Base-by-base conservation (phyloP, 2,797 vertebrate species). In the Cynodonichthys magdalenae region DNA sequence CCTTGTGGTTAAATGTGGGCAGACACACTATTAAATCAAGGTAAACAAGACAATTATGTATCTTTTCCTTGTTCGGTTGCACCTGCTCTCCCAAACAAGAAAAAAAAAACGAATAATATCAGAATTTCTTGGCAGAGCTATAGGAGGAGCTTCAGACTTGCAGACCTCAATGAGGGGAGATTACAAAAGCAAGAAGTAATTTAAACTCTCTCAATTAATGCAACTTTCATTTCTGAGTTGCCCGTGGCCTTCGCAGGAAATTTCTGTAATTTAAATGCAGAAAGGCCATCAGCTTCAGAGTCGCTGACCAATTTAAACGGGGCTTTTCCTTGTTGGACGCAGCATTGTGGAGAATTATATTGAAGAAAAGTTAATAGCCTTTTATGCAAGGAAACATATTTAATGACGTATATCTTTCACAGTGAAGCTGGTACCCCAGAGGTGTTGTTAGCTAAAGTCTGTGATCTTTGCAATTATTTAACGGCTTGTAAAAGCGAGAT, bases 181-280 rank as follows among this genome's bases (percentile, higher is more conserved):
- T 77, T 60, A 80, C 77, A 84, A 75, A 85, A 75, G 77, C 77
- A 71, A 80, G 80, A 85, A 87, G 76, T 83, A 69, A 86, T 90
- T 88, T 74, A 64, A 89, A 79, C 72, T 77, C 78, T 66, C 59
- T 67, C 81, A 80, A 86, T 87, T 82, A 89, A 85, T 75, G 65
- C 60, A 75, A 74, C 80, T 84, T 80, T 81, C 76, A 79, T 82
- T 86, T 83, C 64, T 63, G 73, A 75, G 65, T 81, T 51, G 87
- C 82, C 83, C n/a, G 47, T 61, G 86, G 82, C 83, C 71, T 70
- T 83, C 77, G 69, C 60, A 18, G 53, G 69, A 80, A 84, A 87
- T 71, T 70, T 70, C 70, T 75, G 58, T 28, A 28, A 84, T 83
- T 81, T 83, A 75, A 85, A 83, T 74, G 69, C 68, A 34, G 77